Evolutionary conservation across 1,140 invertebrate genomes (phyloP).

Genomic region (Zaprionus inermis): DNA sequence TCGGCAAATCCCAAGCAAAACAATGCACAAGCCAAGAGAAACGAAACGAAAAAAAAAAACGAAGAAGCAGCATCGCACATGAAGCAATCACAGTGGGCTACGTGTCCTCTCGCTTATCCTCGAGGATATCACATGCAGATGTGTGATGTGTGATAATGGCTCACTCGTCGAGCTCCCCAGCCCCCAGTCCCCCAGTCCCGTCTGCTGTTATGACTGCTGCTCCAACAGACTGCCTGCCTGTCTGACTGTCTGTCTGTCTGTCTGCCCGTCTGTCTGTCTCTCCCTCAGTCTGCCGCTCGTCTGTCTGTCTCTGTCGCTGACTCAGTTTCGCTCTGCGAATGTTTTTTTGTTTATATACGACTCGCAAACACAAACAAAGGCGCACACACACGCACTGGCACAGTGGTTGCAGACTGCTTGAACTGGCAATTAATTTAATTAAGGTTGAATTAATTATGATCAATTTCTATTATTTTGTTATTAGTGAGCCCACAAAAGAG

Average conservation of each 20-base stretch:
- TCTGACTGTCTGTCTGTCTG: background rate
- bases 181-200: background rate
- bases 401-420: conserved; percentile 27
- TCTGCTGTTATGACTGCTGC: conserved; percentile 10
- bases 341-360: conserved; percentile 52
- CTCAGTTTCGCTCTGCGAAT: conserved; percentile 25
- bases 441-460: too few relatives aligned
- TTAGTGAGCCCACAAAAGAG: too few relatives aligned
- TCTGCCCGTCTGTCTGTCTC: background rate
- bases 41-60: conserved; percentile 12
- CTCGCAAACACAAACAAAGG: conserved; percentile 10
- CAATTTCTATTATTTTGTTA: too few relatives aligned
- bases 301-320: conserved; percentile 20
- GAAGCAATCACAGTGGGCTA: conserved; percentile 74
- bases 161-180: conserved; percentile 23
- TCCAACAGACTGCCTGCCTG: conserved; percentile 2
- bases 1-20: conserved; percentile 50
- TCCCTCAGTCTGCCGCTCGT: conserved; percentile 1
- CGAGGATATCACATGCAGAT: conserved; percentile 81
- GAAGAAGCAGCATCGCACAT: conserved; percentile 47
- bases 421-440: background rate
- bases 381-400: conserved; percentile 20
- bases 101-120: conserved; percentile 82
- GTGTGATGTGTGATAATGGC: conserved; percentile 83
- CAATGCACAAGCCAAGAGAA: conserved; percentile 32